These are phyloP conservation scores for Alces alces DNA, from an alignment of 2,113 vertebrate genomes.

Conservation along the genomic window DNA sequence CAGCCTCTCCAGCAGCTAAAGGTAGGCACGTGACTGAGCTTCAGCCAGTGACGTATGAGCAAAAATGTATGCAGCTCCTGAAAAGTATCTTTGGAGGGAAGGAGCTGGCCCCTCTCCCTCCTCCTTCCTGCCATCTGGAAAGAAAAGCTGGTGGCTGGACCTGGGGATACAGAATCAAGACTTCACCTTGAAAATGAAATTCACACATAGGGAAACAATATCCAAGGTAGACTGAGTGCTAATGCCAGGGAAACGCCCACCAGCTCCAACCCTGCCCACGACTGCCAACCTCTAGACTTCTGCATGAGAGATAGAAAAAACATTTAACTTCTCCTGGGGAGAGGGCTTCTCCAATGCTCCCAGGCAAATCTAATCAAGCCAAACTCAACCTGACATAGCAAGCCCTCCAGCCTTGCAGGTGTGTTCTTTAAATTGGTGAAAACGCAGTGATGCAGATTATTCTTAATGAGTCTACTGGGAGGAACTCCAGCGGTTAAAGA, in stretches of 20 bases:
- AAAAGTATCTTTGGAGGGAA: neutral
- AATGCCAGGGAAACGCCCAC: neutral
- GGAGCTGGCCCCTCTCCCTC: neutral
- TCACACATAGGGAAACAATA: neutral
- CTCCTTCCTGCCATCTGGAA: neutral
- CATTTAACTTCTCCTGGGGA: rapidly evolving
- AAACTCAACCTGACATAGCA: neutral
- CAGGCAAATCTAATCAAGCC: neutral
- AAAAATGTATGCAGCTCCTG: neutral
- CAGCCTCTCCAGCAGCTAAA: neutral
- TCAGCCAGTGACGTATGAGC: neutral
- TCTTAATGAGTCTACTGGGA: neutral
- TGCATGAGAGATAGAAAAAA: neutral
- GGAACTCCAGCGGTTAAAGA: neutral
- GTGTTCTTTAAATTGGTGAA: neutral
- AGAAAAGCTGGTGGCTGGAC: neutral
- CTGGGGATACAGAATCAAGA: neutral
- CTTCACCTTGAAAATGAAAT: neutral
- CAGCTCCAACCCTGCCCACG: neutral
- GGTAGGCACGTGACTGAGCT: neutral
- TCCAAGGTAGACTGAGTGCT: neutral
- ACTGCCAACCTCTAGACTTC: too few relatives aligned
- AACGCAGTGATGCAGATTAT: neutral
- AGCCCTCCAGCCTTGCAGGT: neutral
- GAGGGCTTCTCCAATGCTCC: neutral